A percentile compares a stretch with the other conserved stretches of the same genome.
Conservation (phyloP, 2,888 invertebrate species). For the Ernsta delagoae region DNA sequence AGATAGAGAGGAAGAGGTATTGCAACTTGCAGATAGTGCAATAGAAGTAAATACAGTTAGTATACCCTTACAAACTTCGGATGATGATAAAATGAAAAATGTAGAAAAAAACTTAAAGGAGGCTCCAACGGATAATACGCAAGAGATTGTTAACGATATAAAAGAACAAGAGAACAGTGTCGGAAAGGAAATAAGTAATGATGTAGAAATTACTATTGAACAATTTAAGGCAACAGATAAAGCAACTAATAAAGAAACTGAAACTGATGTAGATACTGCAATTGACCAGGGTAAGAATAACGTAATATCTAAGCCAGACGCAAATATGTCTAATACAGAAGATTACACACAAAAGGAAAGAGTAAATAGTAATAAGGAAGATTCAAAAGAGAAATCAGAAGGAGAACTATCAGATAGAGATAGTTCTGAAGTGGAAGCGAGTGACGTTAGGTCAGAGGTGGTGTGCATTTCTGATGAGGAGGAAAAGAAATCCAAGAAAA, state of each 20-base stretch:
- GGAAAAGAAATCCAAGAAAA: conserved; percentile 49
- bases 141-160: not conserved
- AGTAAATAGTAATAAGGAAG: conserved; percentile 33
- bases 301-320: not conserved
- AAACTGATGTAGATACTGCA: not conserved
- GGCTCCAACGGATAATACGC: not conserved
- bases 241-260: not conserved
- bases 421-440: conserved; percentile 67
- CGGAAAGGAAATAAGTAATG: not conserved
- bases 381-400: conserved; percentile 58
- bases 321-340: not conserved
- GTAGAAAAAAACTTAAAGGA: not conserved
- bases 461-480: conserved; percentile 82
- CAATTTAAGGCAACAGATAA: conserved; percentile 20
- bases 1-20: not conserved
- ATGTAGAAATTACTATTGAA: not conserved
- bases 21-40: not conserved
- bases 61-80: conserved; percentile 2
- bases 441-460: conserved; percentile 72
- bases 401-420: conserved; percentile 65
- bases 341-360: not conserved
- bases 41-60: not conserved
- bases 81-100: not conserved
- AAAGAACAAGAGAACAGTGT: not conserved
- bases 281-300: not conserved